Conservation (phyloP, 2,888 invertebrate genomes). For the Amitus sp. region DNA sequence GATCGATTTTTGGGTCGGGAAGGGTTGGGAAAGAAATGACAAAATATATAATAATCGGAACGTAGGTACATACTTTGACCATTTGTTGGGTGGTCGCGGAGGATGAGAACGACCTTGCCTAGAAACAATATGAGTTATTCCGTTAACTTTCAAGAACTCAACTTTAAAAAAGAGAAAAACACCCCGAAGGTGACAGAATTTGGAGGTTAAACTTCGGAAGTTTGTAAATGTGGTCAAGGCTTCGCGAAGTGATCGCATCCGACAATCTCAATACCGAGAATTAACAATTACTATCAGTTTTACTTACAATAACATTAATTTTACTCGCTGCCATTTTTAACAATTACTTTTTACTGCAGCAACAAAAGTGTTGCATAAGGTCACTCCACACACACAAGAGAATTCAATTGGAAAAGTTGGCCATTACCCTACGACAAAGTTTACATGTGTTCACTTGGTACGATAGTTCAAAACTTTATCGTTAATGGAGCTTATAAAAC, state of each 20-base stretch:
- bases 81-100: constrained; percentile 61
- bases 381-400: too few species aligned
- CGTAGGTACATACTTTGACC: constrained; percentile 62
- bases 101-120: constrained; percentile 65
- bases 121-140: constrained; percentile 42
- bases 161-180: constrained; percentile 8
- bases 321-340: constrained; percentile 49
- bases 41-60: constrained; percentile 13
- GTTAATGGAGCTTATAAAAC: too few species aligned
- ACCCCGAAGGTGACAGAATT: constrained; percentile 10
- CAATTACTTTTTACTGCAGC: constrained; percentile 9
- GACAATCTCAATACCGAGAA: neutral
- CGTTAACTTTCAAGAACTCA: constrained; percentile 2
- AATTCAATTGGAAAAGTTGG: too few species aligned
- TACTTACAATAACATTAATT: constrained; percentile 49
- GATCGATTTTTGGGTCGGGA: constrained; percentile 13
- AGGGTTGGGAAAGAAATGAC: constrained; percentile 10
- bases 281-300: neutral
- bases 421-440: too few species aligned
- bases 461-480: too few species aligned
- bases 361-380: constrained; percentile 24
- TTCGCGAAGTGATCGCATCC: too few species aligned
- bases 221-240: neutral
- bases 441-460: too few species aligned
- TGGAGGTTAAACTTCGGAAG: neutral